Evolutionary conservation across 2,797 vertebrate genomes (phyloP), one percentile per base, ranked within the genome.

Genomic region (Muscicapa comitata): DNA sequence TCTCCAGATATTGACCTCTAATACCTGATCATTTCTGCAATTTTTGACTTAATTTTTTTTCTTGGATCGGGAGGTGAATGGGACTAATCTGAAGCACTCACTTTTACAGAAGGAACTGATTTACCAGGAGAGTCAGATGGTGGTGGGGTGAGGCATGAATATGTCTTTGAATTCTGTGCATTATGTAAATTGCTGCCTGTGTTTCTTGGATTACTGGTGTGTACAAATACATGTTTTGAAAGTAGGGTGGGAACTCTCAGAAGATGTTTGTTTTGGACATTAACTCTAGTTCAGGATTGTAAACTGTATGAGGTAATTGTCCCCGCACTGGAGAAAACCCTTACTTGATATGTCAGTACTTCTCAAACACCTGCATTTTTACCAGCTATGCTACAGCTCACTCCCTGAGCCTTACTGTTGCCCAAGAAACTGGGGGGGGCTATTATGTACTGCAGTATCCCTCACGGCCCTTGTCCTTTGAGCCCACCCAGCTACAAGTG

Each of bases 51-150:
- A 15, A 57, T 4, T 0, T 21, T 68, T 68, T 76, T 59, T 73
- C 8, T 23, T 47, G 14, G 4, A 1, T 29, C 12, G 17, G 13
- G 11, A 53, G 8, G 8, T 28, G 11, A 3, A 4, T n/a, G 31
- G 31, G 35, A 58, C 33, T 70, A 79, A 73, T 20, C n/a, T 25
- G 18, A 70, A 33, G 11, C 3, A 17, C 7, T 89, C 3, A 0
- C 11, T 54, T 62, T 59, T 33, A 35, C 3, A 20, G 23, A 58
- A 77, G 20, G 53, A 33, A 43, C 15, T 63, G 20, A n/a, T 70
- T 45, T 57, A 37, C 11, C 5, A 15, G 12, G 19, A 48, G 31
- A 40, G 11, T 28, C n/a, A 67, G 42, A 21, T 55, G 11, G 15
- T 21, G 3, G 11, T 59, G 20, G 6, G 31, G 17, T 63, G 61